A percentile compares a stretch with the other conserved stretches of the same genome.
These are phyloP conservation scores for Vicugna pacos DNA, from an alignment of 2,113 vertebrate species.

Conservation along the genomic window DNA sequence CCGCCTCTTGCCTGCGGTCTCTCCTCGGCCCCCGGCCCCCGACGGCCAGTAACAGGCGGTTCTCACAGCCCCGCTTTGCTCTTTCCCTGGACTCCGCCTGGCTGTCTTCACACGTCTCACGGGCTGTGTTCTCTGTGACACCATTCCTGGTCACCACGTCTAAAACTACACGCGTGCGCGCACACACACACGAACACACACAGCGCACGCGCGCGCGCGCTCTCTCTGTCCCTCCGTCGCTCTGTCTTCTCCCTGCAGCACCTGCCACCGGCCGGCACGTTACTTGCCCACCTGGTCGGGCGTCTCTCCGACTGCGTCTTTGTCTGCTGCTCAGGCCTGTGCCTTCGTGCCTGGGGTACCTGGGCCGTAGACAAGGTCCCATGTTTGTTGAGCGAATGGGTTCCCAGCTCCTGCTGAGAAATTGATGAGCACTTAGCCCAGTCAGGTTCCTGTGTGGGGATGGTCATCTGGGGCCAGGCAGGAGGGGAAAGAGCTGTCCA, in stretches of 20 bases:
- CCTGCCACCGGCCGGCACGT: not conserved
- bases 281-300: not conserved
- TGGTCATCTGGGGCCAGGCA: not conserved
- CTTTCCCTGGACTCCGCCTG: not conserved
- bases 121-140: not conserved
- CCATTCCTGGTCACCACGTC: not conserved
- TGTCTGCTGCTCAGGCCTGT: not conserved
- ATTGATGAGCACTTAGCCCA: not conserved
- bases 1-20: not conserved
- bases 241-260: not conserved
- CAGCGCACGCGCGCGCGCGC: fast-evolving
- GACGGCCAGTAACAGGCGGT: too few relatives aligned
- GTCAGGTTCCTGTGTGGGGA: not conserved
- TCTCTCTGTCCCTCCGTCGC: too few relatives aligned
- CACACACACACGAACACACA: fast-evolving
- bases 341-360: not conserved
- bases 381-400: not conserved
- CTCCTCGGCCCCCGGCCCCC: not conserved
- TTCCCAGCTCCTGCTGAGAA: not conserved
- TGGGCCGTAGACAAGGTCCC: not conserved
- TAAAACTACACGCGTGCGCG: not conserved
- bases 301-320: not conserved
- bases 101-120: not conserved
- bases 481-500: not conserved
- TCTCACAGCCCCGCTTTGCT: not conserved